A percentile compares a stretch with the other conserved stretches of the same genome.
phyloP scores from a whole-genome alignment of 1,140 invertebrate species.

The Anagrus nilaparvatae region DNA sequence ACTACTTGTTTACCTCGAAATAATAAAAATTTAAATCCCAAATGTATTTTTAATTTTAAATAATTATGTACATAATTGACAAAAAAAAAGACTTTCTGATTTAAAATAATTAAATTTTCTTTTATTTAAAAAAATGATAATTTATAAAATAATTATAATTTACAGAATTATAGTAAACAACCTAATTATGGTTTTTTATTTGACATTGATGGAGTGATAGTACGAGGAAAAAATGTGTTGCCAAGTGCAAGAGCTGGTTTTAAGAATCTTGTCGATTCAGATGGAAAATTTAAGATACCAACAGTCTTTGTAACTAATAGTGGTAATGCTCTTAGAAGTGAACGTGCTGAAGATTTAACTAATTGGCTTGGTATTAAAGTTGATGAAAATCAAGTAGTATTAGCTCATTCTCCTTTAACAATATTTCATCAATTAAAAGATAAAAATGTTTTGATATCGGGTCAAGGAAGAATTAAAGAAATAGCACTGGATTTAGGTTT shows the following conservation, averaged over 20 bases:
- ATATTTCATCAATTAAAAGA: conserved; percentile 56
- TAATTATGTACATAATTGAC: too few species aligned
- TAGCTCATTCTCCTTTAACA: conserved; percentile 60
- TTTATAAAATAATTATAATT: conserved; percentile 9
- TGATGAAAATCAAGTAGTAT: conserved; percentile 55
- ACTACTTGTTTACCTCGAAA: too few species aligned
- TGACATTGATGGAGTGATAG: conserved; percentile 65
- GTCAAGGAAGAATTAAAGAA: conserved; percentile 55
- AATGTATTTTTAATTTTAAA: too few species aligned
- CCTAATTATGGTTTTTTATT: conserved; percentile 57
- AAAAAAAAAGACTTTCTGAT: too few species aligned
- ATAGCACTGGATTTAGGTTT: conserved; percentile 62
- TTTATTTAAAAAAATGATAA: neutral
- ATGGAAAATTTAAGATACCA: conserved; percentile 53
- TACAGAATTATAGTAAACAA: conserved; percentile 29
- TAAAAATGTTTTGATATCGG: conserved; percentile 56
- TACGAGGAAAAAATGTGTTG: conserved; percentile 52
- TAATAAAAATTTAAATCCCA: too few species aligned
- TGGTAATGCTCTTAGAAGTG: conserved; percentile 47
- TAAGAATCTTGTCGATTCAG: conserved; percentile 43
- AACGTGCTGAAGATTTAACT: conserved; percentile 54
- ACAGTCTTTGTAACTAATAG: conserved; percentile 64
- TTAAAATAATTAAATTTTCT: too few species aligned
- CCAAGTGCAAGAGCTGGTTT: conserved; percentile 51
- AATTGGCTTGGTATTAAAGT: conserved; percentile 54